These are phyloP conservation scores for Asbolus verrucosus DNA, from an alignment of 1,140 invertebrate genomes.

Conservation along the genomic window DNA sequence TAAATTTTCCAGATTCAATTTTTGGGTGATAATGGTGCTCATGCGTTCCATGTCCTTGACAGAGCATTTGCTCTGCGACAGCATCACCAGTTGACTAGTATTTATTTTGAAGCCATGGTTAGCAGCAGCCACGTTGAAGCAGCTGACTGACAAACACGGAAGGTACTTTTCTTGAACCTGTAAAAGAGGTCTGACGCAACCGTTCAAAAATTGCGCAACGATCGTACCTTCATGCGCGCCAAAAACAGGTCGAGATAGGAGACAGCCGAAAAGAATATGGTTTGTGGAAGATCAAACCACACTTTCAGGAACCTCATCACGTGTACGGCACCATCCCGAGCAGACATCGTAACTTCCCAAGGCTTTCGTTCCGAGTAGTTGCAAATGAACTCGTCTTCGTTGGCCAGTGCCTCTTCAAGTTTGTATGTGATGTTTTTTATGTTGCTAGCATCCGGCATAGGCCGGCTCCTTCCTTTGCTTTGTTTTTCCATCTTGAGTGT, in stretches of 20 bases:
- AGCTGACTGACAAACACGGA: conserved; percentile 31
- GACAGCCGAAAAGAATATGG: conserved; percentile 52
- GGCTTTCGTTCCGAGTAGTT: conserved; percentile 50
- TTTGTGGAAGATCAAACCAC: conserved; percentile 56
- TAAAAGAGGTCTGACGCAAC: too few relatives aligned
- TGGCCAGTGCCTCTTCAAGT: conserved; percentile 53
- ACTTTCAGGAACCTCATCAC: conserved; percentile 51
- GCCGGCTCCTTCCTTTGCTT: conserved; percentile 57
- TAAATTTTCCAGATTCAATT: conserved; percentile 18
- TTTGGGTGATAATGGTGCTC: conserved; percentile 23
- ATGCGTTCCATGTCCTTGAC: conserved; percentile 44
- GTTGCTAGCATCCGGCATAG: conserved; percentile 55
- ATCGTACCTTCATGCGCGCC: conserved; percentile 54
- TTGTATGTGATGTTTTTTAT: conserved; percentile 54
- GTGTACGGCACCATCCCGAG: conserved; percentile 51
- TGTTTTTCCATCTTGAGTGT: conserved; percentile 48
- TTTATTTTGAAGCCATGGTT: conserved; percentile 10
- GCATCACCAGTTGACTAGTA: conserved; percentile 33
- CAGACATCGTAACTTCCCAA: conserved; percentile 52
- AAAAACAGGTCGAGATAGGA: conserved; percentile 55
- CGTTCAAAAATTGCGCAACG: background rate
- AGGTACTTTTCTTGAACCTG: conserved; percentile 35
- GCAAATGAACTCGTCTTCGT: conserved; percentile 50
- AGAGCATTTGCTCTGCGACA: conserved; percentile 32
- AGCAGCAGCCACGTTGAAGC: conserved; percentile 12